phyloP scores from a whole-genome alignment of 1,140 invertebrate genomes.

The Neodiprion pinetum region DNA sequence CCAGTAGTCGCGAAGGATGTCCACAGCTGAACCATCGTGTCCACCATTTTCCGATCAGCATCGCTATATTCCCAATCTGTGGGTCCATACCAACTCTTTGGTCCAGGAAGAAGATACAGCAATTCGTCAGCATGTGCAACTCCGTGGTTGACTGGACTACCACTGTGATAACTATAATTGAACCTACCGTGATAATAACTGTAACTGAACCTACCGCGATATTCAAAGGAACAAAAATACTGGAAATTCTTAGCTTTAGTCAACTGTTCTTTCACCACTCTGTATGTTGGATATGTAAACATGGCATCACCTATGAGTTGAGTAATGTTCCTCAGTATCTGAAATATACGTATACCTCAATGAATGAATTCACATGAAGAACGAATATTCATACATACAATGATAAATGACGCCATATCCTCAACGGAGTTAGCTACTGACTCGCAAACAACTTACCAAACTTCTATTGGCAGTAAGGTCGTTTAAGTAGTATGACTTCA shows the following conservation, averaged over 20 bases:
- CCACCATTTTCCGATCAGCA: neutral
- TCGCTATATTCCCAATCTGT: neutral
- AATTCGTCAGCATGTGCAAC: neutral
- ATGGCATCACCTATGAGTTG: neutral
- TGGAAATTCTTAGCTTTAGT: neutral
- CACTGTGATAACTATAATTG: neutral
- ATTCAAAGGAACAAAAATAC: neutral
- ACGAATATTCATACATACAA: too few species aligned
- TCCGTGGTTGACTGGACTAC: neutral
- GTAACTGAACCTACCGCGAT: neutral
- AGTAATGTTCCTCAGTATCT: neutral
- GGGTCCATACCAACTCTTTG: neutral
- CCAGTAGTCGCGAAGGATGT: neutral
- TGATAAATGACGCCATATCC: neutral
- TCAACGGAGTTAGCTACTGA: neutral
- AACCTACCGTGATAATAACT: neutral
- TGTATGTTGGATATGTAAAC: neutral
- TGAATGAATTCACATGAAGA: too few species aligned
- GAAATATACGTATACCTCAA: neutral
- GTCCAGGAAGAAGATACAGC: neutral
- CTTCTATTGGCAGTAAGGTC: neutral
- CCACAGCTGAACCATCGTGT: neutral
- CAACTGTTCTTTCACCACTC: neutral
- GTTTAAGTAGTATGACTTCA: neutral
- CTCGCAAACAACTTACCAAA: neutral